Conservation (phyloP, 2,113 vertebrate species). For the Seriola rivoliana region DNA sequence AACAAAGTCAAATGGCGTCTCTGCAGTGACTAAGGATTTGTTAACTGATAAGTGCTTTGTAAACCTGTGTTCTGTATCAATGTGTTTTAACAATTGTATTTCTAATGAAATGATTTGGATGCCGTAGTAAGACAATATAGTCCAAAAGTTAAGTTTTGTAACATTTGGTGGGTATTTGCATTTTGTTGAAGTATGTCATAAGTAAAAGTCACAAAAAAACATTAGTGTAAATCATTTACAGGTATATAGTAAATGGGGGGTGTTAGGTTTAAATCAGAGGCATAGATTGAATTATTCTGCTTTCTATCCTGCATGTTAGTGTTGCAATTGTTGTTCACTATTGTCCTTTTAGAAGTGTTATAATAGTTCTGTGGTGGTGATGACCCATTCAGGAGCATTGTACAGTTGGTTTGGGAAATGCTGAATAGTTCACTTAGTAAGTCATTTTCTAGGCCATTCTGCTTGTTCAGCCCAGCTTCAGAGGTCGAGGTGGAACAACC, state of each 20-base stretch:
- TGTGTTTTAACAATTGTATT: background rate
- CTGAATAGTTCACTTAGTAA: slow-evolving; percentile 66
- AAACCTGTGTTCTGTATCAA: background rate
- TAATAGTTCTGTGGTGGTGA: slow-evolving; percentile 45
- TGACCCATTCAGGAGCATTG: slow-evolving; percentile 57
- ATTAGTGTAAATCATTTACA: background rate
- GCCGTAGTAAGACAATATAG: background rate
- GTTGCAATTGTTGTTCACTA: slow-evolving; percentile 22
- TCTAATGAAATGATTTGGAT: background rate
- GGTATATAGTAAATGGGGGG: background rate
- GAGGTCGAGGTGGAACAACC: slow-evolving; percentile 29
- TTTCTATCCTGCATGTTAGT: slow-evolving; percentile 12
- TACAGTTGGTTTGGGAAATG: slow-evolving; percentile 61
- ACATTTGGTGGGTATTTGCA: background rate
- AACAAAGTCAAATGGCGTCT: background rate
- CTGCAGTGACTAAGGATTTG: background rate
- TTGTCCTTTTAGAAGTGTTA: slow-evolving; percentile 52
- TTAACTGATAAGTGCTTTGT: background rate
- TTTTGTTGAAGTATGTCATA: background rate
- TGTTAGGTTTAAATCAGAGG: background rate
- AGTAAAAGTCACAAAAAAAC: background rate
- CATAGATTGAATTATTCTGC: background rate
- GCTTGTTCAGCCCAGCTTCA: slow-evolving; percentile 62
- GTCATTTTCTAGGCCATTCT: slow-evolving; percentile 74
- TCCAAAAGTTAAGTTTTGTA: background rate